Conservation (phyloP, 1,140 invertebrate genomes). For the Rhopalosiphum maidis region DNA sequence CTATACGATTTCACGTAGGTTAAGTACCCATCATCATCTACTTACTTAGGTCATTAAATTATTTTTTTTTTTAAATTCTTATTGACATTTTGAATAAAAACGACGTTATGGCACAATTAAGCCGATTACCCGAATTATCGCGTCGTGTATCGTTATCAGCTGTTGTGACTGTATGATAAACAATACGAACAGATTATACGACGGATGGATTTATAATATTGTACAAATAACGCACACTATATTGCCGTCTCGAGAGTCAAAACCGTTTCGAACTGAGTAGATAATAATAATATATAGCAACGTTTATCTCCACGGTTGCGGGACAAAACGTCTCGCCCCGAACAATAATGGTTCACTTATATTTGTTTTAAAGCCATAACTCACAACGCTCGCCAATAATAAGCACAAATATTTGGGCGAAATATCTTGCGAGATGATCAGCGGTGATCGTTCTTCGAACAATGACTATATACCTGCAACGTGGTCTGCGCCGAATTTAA, state of each 20-base stretch:
- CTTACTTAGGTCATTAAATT: not conserved
- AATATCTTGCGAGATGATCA: not conserved
- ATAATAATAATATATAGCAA: not conserved
- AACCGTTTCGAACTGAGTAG: not conserved
- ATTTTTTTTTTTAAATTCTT: not conserved
- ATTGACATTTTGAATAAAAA: not conserved
- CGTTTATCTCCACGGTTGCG: not conserved
- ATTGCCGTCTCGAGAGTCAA: not conserved
- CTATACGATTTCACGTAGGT: not conserved
- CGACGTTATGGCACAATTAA: too few species aligned
- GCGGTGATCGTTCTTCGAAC: not conserved
- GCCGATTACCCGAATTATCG: not conserved
- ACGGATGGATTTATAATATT: not conserved
- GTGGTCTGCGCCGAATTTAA: not conserved
- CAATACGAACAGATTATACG: not conserved
- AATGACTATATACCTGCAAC: not conserved
- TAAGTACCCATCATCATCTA: too few species aligned
- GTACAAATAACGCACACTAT: not conserved
- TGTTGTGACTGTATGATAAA: not conserved
- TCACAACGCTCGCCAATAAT: not conserved
- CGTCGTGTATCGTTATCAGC: not conserved
- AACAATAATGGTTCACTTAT: not conserved
- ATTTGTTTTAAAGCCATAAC: slow-evolving; percentile 6
- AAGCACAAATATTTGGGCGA: not conserved
- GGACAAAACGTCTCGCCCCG: not conserved